These are phyloP conservation scores for Sebastes elongatus DNA, from an alignment of 2,797 vertebrate genomes.

Conservation along the genomic window DNA sequence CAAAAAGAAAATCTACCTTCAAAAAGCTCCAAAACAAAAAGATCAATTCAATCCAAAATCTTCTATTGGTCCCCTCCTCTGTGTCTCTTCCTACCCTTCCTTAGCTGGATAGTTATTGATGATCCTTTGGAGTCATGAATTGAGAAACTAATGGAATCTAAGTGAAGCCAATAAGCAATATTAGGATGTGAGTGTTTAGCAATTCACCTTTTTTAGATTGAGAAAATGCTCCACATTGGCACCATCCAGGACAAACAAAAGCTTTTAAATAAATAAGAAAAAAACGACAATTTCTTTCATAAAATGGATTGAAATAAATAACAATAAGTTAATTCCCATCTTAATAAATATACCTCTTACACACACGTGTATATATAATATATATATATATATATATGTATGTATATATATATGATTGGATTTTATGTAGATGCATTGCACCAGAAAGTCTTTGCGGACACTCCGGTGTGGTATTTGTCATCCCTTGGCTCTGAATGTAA, in stretches of 20 bases:
- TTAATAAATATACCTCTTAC: constrained; percentile 98
- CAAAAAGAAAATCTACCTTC: neutral
- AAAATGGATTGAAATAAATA: constrained; percentile 97
- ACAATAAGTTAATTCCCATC: constrained; percentile 98
- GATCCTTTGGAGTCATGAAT: constrained; percentile 32
- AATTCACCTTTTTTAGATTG: constrained; percentile 51
- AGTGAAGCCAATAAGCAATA: constrained; percentile 37
- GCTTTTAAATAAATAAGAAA: constrained; percentile 93
- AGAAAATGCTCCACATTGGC: constrained; percentile 88
- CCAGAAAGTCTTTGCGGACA: constrained; percentile 82
- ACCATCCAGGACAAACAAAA: constrained; percentile 88
- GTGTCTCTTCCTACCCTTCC: constrained; percentile 11
- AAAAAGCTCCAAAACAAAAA: constrained; percentile 41
- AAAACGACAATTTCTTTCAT: constrained; percentile 87
- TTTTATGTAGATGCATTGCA: constrained; percentile 89
- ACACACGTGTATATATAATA: constrained; percentile 63
- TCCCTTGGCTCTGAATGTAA: constrained; percentile 79
- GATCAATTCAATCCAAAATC: constrained; percentile 35
- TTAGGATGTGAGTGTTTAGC: constrained; percentile 30
- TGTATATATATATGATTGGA: constrained; percentile 70
- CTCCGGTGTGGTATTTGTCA: constrained; percentile 35
- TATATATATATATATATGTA: constrained; percentile 47
- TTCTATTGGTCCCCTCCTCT: constrained; percentile 74
- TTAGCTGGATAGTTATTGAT: constrained; percentile 4
- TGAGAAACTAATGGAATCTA: constrained; percentile 62